Evolutionary conservation across 2,113 vertebrate genomes (phyloP).

Genomic region (Caranx melampygus): DNA sequence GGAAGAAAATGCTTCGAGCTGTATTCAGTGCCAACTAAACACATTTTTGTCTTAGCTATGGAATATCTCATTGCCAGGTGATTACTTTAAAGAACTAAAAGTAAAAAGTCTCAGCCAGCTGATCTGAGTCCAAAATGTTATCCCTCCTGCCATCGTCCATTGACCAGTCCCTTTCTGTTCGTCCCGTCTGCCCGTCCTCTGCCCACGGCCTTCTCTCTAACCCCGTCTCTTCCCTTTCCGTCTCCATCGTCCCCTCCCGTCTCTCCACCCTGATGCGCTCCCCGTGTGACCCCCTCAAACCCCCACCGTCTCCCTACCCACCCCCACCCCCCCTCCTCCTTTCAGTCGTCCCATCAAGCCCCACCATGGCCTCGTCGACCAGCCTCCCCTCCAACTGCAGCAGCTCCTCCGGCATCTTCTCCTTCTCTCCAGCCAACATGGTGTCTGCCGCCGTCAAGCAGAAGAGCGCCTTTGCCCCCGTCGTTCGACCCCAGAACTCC

Average conservation of each 20-base stretch:
- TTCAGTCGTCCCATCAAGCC: conserved; percentile 94
- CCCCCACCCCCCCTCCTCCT: conserved; percentile 71
- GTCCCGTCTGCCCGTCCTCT: conserved; percentile 78
- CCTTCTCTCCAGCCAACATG: conserved; percentile 99
- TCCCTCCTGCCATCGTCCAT: conserved; percentile 77
- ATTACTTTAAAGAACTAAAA: conserved; percentile 11
- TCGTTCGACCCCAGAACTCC: conserved; percentile 95
- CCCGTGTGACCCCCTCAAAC: conserved; percentile 29
- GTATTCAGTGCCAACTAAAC: conserved; percentile 50
- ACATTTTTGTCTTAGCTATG: conserved; percentile 56
- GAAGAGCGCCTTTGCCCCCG: conserved; percentile 97
- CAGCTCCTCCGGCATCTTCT: conserved; percentile 97
- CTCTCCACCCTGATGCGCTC: conserved; percentile 46
- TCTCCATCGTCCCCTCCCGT: conserved; percentile 43
- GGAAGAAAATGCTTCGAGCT: conserved; percentile 29
- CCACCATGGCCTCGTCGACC: conserved; percentile 95
- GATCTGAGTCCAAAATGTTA: conserved; percentile 72
- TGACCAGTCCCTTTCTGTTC: conserved; percentile 83
- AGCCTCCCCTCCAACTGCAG: conserved; percentile 97
- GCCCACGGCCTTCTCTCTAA: conserved; percentile 81
- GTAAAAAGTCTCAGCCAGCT: conserved; percentile 59
- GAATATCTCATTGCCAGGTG: conserved; percentile 30
- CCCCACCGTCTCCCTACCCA: conserved; percentile 46
- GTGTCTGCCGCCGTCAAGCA: conserved; percentile 96
- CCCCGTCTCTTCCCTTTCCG: conserved; percentile 47